Conservation (phyloP, 1,140 invertebrate genomes). For the Drosophila micromelanica region DNA sequence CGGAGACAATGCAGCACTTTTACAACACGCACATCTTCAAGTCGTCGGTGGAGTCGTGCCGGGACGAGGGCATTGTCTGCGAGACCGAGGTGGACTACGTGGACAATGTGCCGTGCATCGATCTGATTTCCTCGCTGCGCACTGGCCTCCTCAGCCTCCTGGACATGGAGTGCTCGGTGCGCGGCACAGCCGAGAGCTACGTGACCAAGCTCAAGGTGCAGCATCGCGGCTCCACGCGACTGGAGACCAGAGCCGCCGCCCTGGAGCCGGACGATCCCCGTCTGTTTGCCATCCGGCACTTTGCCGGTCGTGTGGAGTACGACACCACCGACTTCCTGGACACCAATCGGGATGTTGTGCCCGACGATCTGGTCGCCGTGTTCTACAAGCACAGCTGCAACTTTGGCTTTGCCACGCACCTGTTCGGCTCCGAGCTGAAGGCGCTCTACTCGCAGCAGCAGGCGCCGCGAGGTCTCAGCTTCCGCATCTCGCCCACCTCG, state of each 20-base stretch:
- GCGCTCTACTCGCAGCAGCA: conserved; percentile 92
- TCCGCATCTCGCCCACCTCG: conserved; percentile 95
- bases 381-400: conserved; percentile 97
- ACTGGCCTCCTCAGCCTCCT: conserved; percentile 96
- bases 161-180: conserved; percentile 95
- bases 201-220: conserved; percentile 94
- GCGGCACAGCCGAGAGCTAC: conserved; percentile 94
- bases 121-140: conserved; percentile 96
- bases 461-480: conserved; percentile 92
- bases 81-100: conserved; percentile 97
- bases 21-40: conserved; percentile 99
- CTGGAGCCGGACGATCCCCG: conserved; percentile 89
- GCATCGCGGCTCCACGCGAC: conserved; percentile 90
- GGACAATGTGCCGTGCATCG: conserved; percentile 97
- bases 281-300: conserved; percentile 96
- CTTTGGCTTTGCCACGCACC: conserved; percentile 97
- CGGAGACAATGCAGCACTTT: conserved; percentile 98
- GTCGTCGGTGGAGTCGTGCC: conserved; percentile 95
- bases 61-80: conserved; percentile 96
- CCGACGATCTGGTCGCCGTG: conserved; percentile 95
- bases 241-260: conserved; percentile 84
- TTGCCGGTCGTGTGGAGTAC: conserved; percentile 94
- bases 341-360: conserved; percentile 95
- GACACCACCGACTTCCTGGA: conserved; percentile 95
- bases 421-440: conserved; percentile 96